Evolutionary conservation across 2,888 invertebrate species (phyloP).

Genomic region (Rhodophaea formosa): DNA sequence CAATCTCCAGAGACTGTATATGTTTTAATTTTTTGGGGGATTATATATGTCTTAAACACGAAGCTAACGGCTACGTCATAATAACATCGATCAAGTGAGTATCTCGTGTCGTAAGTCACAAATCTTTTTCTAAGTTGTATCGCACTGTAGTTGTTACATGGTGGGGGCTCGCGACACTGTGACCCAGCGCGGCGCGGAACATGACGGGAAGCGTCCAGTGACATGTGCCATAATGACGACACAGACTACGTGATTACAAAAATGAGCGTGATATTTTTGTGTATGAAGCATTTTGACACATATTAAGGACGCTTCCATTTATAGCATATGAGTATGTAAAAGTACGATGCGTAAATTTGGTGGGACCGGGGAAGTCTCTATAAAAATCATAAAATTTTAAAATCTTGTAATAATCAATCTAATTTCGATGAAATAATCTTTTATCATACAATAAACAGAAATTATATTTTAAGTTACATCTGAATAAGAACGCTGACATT

Average conservation of each 20-base stretch:
- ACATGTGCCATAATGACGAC: neutral
- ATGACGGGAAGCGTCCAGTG: neutral
- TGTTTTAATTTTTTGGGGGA: no score
- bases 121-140: neutral
- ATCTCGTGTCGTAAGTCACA: no score
- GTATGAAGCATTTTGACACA: neutral
- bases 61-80: no score
- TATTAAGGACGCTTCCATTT: neutral
- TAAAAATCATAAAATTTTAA: no score
- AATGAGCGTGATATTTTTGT: neutral
- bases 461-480: no score
- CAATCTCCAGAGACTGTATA: no score
- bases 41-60: no score
- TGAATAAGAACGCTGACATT: no score
- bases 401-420: no score
- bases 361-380: neutral
- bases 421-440: no score
- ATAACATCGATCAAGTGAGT: no score
- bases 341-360: neutral
- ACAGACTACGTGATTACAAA: neutral
- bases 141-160: conserved; percentile 25
- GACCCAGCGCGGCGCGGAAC: conserved; percentile 36
- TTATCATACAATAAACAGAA: no score
- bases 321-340: neutral
- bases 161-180: conserved; percentile 41